Evolutionary conservation across 2,888 invertebrate species (phyloP).

Genomic region (Barypeithes pellucidus): DNA sequence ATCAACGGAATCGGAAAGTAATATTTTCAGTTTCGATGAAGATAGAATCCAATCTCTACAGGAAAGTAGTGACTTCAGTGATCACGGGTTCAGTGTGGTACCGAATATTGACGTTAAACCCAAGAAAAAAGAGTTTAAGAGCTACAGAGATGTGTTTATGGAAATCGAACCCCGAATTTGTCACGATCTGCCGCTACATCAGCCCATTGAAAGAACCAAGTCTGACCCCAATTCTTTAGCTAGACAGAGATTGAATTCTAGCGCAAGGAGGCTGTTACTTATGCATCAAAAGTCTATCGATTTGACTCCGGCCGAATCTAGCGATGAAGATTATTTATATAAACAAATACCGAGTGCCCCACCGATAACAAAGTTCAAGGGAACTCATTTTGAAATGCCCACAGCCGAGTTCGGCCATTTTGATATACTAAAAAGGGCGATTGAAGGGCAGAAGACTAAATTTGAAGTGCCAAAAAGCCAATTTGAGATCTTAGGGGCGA

Average conservation of each 20-base stretch:
- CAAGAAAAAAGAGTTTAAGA: conserved; percentile 62
- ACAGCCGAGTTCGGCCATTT: conserved; percentile 77
- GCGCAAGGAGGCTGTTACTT: conserved; percentile 82
- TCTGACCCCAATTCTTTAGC: conserved; percentile 89
- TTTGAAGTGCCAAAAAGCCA: conserved; percentile 84
- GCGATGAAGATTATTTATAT: conserved; percentile 87
- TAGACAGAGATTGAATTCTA: conserved; percentile 81
- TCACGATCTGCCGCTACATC: conserved; percentile 72
- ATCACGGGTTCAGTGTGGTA: conserved; percentile 65
- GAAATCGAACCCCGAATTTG: conserved; percentile 81
- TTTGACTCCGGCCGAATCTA: conserved; percentile 87
- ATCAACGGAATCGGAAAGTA: conserved; percentile 80
- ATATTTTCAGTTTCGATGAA: conserved; percentile 84
- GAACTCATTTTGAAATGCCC: conserved; percentile 69
- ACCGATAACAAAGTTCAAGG: conserved; percentile 78
- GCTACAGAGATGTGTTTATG: conserved; percentile 70
- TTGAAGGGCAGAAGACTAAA: conserved; percentile 74
- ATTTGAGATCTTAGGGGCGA: conserved; percentile 76
- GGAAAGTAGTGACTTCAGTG: conserved; percentile 69
- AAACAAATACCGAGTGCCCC: conserved; percentile 83
- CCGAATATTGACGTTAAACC: conserved; percentile 63
- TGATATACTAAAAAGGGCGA: conserved; percentile 73
- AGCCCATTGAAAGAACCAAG: conserved; percentile 87
- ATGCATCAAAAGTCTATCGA: conserved; percentile 92
- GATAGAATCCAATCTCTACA: conserved; percentile 83